These are phyloP conservation scores for Laothoe populi DNA, from an alignment of 2,888 invertebrate genomes.

Conservation along the genomic window DNA sequence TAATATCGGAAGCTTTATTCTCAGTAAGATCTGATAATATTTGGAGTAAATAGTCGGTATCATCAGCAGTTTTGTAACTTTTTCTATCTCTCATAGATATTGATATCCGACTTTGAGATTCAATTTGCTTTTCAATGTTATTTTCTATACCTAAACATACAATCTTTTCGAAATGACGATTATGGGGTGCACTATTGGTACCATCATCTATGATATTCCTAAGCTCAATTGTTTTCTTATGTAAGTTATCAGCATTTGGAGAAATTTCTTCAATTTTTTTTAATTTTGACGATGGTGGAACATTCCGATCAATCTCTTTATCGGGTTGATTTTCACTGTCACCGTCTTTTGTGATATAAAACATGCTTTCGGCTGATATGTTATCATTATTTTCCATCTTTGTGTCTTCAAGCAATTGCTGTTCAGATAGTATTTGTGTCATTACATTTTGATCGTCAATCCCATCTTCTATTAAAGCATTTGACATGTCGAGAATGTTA, in stretches of 20 bases:
- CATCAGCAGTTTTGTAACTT: slow-evolving; percentile 55
- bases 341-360: slow-evolving; percentile 51
- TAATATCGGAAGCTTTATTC: slow-evolving; percentile 33
- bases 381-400: slow-evolving; percentile 20
- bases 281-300: slow-evolving; percentile 32
- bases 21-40: slow-evolving; percentile 67
- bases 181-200: slow-evolving; percentile 31
- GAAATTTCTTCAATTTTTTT: slow-evolving; percentile 38
- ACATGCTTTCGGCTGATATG: slow-evolving; percentile 47
- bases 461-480: slow-evolving; percentile 36
- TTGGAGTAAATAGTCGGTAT: slow-evolving; percentile 65
- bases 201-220: slow-evolving; percentile 32
- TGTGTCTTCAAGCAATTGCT: slow-evolving; percentile 23
- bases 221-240: slow-evolving; percentile 40
- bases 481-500: slow-evolving; percentile 61
- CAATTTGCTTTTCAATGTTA: slow-evolving; percentile 30
- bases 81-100: slow-evolving; percentile 35
- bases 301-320: slow-evolving; percentile 11
- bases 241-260: slow-evolving; percentile 33
- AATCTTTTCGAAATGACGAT: slow-evolving; percentile 43
- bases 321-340: slow-evolving; percentile 41
- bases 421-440: slow-evolving; percentile 32
- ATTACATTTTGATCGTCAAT: slow-evolving; percentile 41
- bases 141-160: slow-evolving; percentile 38
- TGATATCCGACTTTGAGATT: not conserved